Conservation (phyloP, 2,797 vertebrate genomes). For the Pseudomugil gertrudae region DNA sequence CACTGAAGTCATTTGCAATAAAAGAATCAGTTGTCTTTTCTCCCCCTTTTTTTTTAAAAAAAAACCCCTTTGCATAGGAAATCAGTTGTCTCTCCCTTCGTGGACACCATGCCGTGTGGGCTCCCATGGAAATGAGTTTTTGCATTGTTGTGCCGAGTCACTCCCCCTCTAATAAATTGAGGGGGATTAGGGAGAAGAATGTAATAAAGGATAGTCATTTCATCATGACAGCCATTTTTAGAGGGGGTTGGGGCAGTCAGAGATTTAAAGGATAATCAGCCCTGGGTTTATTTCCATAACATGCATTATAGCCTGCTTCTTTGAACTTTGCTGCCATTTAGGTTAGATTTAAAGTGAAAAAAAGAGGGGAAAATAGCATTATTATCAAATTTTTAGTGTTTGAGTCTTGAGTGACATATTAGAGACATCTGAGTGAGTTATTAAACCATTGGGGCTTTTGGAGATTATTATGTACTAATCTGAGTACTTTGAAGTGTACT, state of each 20-base stretch:
- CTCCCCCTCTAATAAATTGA: constrained; percentile 90
- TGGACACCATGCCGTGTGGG: constrained; percentile 92
- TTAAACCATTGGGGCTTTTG: constrained; percentile 76
- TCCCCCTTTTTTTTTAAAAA: constrained; percentile 65
- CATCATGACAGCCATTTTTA: constrained; percentile 89
- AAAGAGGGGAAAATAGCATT: constrained; percentile 41
- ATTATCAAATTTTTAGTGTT: constrained; percentile 75
- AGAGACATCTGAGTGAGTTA: constrained; percentile 78
- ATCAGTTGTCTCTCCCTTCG: constrained; percentile 95
- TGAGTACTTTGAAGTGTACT: constrained; percentile 78
- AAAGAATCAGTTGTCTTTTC: constrained; percentile 76
- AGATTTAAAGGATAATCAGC: constrained; percentile 92
- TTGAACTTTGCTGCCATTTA: constrained; percentile 82
- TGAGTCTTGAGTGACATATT: constrained; percentile 74
- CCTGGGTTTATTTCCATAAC: constrained; percentile 91
- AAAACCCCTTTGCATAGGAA: constrained; percentile 89
- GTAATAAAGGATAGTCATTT: constrained; percentile 94
- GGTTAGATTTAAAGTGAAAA: constrained; percentile 67
- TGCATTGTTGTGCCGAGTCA: constrained; percentile 79
- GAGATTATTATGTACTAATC: constrained; percentile 82
- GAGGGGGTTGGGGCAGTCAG: constrained; percentile 88
- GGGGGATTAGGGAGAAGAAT: constrained; percentile 94
- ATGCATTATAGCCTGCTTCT: constrained; percentile 82
- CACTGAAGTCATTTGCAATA: constrained; percentile 91
- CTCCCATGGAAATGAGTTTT: constrained; percentile 92